Base-by-base conservation (phyloP, 2,113 vertebrate species). In the Lycaon pictus region DNA sequence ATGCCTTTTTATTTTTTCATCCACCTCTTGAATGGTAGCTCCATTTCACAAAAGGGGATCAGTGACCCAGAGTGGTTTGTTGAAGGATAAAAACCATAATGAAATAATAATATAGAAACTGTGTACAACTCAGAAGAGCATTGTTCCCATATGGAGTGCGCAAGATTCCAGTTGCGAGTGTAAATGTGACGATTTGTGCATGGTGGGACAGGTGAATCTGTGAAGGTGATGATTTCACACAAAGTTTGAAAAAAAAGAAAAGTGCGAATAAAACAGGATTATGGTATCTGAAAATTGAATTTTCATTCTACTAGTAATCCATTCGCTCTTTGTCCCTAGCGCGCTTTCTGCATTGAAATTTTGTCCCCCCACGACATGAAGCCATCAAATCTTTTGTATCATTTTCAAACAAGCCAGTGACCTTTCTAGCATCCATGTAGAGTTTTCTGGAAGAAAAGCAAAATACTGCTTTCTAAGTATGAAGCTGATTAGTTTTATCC, bases 201-300 rank as follows among this genome's bases (percentile, higher is more conserved):
- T 27, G 85, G 29, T 13, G 13, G 43, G n/a, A 53, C 89, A 89
- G 58, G 58, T 6, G 32, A 3, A 7, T 27, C 53, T 77, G 56
- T 43, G 32, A n/a, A 4, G 19, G 58, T 10, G 63, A 55, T 43
- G 43, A 58, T 43, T 81, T 89, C 82, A 15, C 37, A 19, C 4
- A 25, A 72, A 62, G 62, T 12, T 5, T 20, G 65, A 11, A 32
- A 87, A 43, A 43, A 69, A 79, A 69, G 32, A 29, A 13, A 92
- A 63, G 87, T 35, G 92, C 63, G 71, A 56, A 8, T 3, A 76
- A 63, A 22, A 48, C 19, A 29, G 82, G 48, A 19, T 32, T 43
- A 65, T 20, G 80, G 83, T 27, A 79, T 89, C 94, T 76, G 84
- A 92, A 92, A 90, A 95, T 3, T 29, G 90, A 43, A 88, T 88